Evolutionary conservation across 2,797 vertebrate genomes (phyloP).

Genomic region (Paramormyrops hopkinsi): DNA sequence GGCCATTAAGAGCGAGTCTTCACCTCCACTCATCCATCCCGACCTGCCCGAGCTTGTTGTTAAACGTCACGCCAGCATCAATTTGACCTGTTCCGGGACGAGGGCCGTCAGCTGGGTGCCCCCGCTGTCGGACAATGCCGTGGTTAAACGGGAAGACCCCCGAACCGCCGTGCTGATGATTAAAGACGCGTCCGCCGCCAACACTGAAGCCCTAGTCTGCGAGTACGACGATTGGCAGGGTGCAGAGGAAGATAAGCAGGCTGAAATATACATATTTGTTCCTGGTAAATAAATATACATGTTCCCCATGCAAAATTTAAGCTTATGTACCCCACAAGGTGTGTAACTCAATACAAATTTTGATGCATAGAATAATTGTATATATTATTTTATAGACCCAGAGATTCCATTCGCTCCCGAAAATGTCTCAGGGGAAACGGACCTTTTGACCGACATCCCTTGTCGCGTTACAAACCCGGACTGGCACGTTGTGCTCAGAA

Average conservation of each 20-base stretch:
- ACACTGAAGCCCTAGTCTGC: conserved; percentile 77
- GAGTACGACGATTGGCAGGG: conserved; percentile 45
- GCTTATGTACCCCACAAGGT: neutral
- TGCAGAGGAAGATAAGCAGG: conserved; percentile 52
- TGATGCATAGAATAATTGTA: neutral
- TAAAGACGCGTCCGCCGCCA: conserved; percentile 59
- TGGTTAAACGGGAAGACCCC: conserved; percentile 54
- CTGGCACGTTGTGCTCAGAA: conserved; percentile 65
- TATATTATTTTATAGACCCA: conserved; percentile 60
- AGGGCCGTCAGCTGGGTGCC: conserved; percentile 73
- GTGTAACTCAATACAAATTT: neutral
- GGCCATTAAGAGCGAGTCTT: conserved; percentile 52
- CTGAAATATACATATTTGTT: conserved; percentile 79
- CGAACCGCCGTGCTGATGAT: conserved; percentile 74
- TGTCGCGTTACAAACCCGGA: conserved; percentile 76
- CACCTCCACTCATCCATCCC: conserved; percentile 70
- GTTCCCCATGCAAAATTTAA: neutral
- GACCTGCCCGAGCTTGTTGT: conserved; percentile 65
- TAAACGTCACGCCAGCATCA: conserved; percentile 68
- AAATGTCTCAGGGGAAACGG: conserved; percentile 53
- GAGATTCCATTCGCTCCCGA: conserved; percentile 71
- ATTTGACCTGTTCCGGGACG: conserved; percentile 77
- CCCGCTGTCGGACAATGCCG: conserved; percentile 60
- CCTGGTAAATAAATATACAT: conserved; percentile 62
- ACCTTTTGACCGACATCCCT: conserved; percentile 63